Evolutionary conservation across 2,888 invertebrate species (phyloP).

Genomic region (Cyaniris semiargus): DNA sequence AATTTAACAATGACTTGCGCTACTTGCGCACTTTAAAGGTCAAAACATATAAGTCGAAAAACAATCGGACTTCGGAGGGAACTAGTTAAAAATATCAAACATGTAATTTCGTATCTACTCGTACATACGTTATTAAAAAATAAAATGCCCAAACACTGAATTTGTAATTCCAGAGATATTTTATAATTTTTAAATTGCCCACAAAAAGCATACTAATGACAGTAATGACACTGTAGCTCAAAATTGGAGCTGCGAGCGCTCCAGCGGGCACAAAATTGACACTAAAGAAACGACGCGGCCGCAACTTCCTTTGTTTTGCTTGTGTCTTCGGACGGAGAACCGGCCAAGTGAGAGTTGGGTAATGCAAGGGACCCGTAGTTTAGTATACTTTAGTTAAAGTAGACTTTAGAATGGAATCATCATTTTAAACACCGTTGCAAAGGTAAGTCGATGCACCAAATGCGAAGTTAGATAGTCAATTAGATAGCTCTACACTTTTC

Average conservation of each 20-base stretch:
- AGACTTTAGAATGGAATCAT: background rate
- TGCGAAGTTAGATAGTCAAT: no score
- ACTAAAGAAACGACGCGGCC: constrained; percentile 37
- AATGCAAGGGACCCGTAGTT: background rate
- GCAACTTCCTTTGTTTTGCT: constrained; percentile 21
- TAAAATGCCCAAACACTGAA: background rate
- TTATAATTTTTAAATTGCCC: constrained; percentile 30
- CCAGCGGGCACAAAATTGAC: constrained; percentile 52
- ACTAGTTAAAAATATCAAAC: background rate
- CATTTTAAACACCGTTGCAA: no score
- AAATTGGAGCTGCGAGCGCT: constrained; percentile 50
- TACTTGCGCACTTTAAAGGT: background rate
- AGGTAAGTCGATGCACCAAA: background rate
- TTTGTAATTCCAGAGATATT: background rate
- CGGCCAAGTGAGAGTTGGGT: background rate
- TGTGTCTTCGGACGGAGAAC: background rate
- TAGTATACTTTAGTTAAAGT: no score
- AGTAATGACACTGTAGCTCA: constrained; percentile 50
- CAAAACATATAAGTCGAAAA: background rate
- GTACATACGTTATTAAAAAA: background rate
- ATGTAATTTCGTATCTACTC: background rate
- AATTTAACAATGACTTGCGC: background rate
- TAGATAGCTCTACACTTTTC: no score
- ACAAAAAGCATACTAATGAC: constrained; percentile 41
- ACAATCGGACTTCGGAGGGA: background rate